These are phyloP conservation scores for Numenius phaeopus DNA, from an alignment of 2,797 vertebrate genomes.

Conservation along the genomic window DNA sequence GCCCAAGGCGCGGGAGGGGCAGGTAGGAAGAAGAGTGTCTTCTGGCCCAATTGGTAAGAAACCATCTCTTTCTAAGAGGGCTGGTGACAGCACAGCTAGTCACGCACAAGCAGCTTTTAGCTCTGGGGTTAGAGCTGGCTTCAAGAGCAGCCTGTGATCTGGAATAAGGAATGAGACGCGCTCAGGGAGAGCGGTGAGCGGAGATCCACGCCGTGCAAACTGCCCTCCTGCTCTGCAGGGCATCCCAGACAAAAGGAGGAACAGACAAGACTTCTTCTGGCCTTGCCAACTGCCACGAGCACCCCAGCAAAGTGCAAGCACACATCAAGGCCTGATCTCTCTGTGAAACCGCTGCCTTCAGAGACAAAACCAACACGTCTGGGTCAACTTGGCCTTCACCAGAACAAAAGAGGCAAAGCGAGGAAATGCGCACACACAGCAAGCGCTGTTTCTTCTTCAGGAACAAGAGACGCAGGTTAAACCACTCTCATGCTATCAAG, in stretches of 20 bases:
- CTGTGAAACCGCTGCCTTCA: slow-evolving; percentile 9
- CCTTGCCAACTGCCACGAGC: not conserved
- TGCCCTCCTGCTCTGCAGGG: not conserved
- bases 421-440: not conserved
- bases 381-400: slow-evolving; percentile 27
- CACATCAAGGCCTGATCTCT: not conserved
- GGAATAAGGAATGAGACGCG: not conserved
- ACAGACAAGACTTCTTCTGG: not conserved
- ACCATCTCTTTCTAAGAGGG: not conserved
- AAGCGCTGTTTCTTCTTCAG: slow-evolving; percentile 24
- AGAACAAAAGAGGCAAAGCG: slow-evolving; percentile 31
- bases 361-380: not conserved
- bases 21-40: not conserved
- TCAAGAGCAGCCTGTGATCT: not conserved
- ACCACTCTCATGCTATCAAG: not conserved
- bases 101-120: not conserved
- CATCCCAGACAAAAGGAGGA: not conserved
- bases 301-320: not conserved
- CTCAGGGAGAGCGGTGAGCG: not conserved
- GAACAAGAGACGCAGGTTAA: slow-evolving; percentile 36
- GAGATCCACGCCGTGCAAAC: not conserved
- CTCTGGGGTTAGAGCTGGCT: not conserved
- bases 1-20: not conserved
- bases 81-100: not conserved
- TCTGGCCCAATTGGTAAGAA: not conserved